phyloP scores from a whole-genome alignment of 2,888 invertebrate species.

The Mongoloraphidia duomilia region DNA sequence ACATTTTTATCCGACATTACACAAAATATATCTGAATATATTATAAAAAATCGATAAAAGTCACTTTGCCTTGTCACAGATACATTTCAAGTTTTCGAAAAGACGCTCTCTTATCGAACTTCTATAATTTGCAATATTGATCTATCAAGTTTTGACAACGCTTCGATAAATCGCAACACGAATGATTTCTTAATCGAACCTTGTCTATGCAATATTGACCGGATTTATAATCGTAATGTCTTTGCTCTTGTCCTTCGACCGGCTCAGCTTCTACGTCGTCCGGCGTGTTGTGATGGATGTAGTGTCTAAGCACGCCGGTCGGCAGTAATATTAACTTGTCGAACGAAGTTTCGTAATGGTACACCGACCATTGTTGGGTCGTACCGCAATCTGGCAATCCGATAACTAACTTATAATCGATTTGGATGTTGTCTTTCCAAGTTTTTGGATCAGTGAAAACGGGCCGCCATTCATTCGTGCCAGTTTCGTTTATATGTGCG shows the following conservation, averaged over 20 bases:
- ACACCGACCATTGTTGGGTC: conserved; percentile 53
- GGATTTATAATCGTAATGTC: conserved; percentile 54
- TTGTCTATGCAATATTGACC: conserved; percentile 74
- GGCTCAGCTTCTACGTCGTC: conserved; percentile 27
- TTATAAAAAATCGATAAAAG: too few species aligned
- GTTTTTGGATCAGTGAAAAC: conserved; percentile 44
- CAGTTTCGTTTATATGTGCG: conserved; percentile 43
- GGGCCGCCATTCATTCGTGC: conserved; percentile 43
- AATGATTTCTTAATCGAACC: conserved; percentile 29
- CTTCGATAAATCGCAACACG: too few species aligned
- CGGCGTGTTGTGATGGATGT: conserved; percentile 42
- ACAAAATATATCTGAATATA: too few species aligned
- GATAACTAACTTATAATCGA: conserved; percentile 30
- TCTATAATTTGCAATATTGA: too few species aligned
- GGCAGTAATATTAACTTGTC: conserved; percentile 49
- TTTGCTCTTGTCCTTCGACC: conserved; percentile 32
- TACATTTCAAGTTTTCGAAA: too few species aligned
- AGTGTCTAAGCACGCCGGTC: conserved; percentile 60
- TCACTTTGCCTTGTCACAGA: too few species aligned
- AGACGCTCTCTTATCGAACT: too few species aligned
- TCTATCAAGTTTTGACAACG: too few species aligned
- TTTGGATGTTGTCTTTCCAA: conserved; percentile 37
- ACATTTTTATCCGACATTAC: too few species aligned
- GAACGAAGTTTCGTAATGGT: conserved; percentile 42
- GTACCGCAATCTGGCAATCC: conserved; percentile 57